These are phyloP conservation scores for Butastur rufipennis DNA, from an alignment of 2,113 vertebrate species.

Conservation along the genomic window DNA sequence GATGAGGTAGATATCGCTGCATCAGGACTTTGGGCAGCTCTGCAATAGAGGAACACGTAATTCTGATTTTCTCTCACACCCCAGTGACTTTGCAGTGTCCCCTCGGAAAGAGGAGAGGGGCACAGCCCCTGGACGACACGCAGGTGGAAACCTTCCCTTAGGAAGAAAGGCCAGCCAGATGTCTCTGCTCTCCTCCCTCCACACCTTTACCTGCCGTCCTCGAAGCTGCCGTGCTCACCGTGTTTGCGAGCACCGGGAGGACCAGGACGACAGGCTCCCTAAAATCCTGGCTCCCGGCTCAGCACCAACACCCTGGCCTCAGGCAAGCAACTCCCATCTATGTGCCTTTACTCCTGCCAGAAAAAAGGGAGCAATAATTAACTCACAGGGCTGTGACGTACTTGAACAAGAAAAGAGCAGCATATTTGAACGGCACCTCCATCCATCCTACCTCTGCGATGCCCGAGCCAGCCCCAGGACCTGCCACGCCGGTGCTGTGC, in stretches of 20 bases:
- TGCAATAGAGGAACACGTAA: not conserved
- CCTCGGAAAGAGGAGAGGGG: not conserved
- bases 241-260: not conserved
- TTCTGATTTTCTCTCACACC: not conserved
- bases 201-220: not conserved
- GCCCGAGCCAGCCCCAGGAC: fast-evolving
- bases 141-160: not conserved
- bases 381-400: not conserved
- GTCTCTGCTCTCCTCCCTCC: not conserved
- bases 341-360: not conserved
- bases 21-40: not conserved
- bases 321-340: not conserved
- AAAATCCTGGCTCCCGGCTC: not conserved
- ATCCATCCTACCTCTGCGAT: fast-evolving
- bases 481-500: fast-evolving
- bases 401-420: not conserved
- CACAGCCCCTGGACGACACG: not conserved
- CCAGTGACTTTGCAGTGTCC: not conserved
- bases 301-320: not conserved
- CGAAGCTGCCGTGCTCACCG: not conserved
- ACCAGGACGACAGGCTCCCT: fast-evolving
- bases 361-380: not conserved
- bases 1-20: not conserved
- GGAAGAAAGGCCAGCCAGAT: not conserved
- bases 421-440: not conserved